Percentiles rank a stretch among this genome's conserved stretches.
Evolutionary conservation across 2,888 invertebrate genomes (phyloP).

Genomic region (Gibbula magus): DNA sequence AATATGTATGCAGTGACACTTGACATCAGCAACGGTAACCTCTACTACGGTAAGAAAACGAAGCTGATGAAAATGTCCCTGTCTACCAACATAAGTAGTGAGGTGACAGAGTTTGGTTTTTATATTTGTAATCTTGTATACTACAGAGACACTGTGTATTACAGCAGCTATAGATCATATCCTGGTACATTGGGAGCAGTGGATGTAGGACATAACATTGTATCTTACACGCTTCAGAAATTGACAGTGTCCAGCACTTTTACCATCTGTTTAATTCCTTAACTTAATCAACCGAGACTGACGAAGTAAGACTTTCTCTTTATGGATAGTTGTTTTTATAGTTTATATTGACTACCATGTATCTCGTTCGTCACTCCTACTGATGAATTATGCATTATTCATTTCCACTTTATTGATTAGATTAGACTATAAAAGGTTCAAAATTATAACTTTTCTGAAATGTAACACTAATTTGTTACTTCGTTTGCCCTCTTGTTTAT

Average conservation of each 20-base stretch:
- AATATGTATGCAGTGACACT: background rate
- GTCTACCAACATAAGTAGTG: background rate
- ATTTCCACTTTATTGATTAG: no score
- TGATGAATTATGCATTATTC: no score
- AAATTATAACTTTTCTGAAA: no score
- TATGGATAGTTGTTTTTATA: no score
- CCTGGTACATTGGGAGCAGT: background rate
- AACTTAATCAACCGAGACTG: no score
- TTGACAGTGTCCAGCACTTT: background rate
- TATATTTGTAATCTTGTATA: background rate
- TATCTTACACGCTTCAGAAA: background rate
- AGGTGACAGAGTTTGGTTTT: background rate
- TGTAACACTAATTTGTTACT: no score
- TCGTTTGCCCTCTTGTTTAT: no score
- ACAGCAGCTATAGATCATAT: background rate
- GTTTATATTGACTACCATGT: no score
- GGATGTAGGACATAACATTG: background rate
- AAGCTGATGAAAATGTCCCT: background rate
- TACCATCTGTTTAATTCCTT: background rate
- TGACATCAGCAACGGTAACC: background rate
- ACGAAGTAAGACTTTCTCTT: no score
- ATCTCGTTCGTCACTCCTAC: no score
- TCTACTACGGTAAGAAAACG: background rate
- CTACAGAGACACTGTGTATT: background rate
- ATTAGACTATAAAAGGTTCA: no score